These are phyloP conservation scores for Selenia dentaria DNA, from an alignment of 2,888 invertebrate species.

Conservation along the genomic window DNA sequence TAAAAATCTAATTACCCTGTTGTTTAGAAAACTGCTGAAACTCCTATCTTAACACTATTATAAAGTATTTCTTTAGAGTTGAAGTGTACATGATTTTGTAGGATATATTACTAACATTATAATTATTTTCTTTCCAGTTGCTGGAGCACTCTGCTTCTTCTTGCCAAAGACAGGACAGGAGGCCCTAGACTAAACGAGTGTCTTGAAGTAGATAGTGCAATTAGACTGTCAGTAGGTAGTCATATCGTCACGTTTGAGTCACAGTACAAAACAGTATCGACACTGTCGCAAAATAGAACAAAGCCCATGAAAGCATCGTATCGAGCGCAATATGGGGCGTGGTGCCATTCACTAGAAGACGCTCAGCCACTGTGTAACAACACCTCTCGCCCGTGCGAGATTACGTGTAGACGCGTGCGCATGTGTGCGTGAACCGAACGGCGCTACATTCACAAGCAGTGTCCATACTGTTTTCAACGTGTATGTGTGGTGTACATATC, in stretches of 20 bases:
- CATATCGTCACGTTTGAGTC: constrained; percentile 25
- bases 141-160: constrained; percentile 89
- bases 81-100: no score
- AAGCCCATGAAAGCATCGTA: constrained; percentile 6
- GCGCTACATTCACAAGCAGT: not conserved
- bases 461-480: constrained; percentile 18
- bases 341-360: constrained; percentile 4
- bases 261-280: constrained; percentile 21
- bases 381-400: constrained; percentile 18
- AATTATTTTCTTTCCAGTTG: constrained; percentile 79
- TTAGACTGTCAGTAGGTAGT: constrained; percentile 54
- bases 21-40: no score
- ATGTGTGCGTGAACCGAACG: constrained; percentile 11
- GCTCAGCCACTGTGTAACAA: constrained; percentile 21
- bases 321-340: constrained; percentile 10
- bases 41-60: no score
- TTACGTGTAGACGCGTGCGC: constrained; percentile 18
- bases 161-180: constrained; percentile 91
- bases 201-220: constrained; percentile 62
- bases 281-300: constrained; percentile 8
- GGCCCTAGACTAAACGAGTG: constrained; percentile 85
- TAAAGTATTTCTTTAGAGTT: no score
- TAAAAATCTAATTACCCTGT: no score
- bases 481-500: constrained; percentile 71
- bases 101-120: no score